Evolutionary conservation across 2,113 vertebrate species (phyloP).

Genomic region (Pan paniscus): DNA sequence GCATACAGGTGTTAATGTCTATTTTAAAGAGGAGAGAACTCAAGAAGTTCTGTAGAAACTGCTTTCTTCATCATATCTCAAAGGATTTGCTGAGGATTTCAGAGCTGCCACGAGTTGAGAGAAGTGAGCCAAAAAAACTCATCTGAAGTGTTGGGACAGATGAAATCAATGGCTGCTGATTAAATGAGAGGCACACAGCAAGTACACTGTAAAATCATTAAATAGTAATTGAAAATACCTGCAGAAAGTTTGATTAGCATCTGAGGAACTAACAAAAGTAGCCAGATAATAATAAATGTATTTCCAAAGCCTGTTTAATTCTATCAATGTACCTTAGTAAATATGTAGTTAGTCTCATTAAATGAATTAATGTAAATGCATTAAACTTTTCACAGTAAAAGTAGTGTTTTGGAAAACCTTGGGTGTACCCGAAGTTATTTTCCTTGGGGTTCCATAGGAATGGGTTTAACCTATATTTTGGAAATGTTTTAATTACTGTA

Average conservation of each 20-base stretch:
- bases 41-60: not conserved
- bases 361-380: slow-evolving; percentile 63
- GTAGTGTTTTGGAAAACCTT: slow-evolving; percentile 20
- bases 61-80: not conserved
- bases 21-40: slow-evolving; percentile 2
- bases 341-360: slow-evolving; percentile 61
- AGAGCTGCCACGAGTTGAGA: slow-evolving; percentile 37
- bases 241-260: slow-evolving; percentile 68
- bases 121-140: slow-evolving; percentile 16
- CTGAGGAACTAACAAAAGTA: slow-evolving; percentile 54
- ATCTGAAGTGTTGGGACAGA: slow-evolving; percentile 54
- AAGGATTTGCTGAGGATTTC: slow-evolving; percentile 9
- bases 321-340: slow-evolving; percentile 49
- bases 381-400: slow-evolving; percentile 51
- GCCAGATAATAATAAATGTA: slow-evolving; percentile 56
- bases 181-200: slow-evolving; percentile 59
- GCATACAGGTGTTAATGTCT: not conserved
- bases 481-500: not conserved
- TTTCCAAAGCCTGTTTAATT: slow-evolving; percentile 67
- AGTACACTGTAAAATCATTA: slow-evolving; percentile 70
- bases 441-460: not conserved
- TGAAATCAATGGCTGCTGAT: slow-evolving; percentile 48
- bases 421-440: not conserved
- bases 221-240: slow-evolving; percentile 72
- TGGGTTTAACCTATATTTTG: not conserved